Conservation (phyloP, 2,888 invertebrate species). For the Drosophila meridionalis region DNA sequence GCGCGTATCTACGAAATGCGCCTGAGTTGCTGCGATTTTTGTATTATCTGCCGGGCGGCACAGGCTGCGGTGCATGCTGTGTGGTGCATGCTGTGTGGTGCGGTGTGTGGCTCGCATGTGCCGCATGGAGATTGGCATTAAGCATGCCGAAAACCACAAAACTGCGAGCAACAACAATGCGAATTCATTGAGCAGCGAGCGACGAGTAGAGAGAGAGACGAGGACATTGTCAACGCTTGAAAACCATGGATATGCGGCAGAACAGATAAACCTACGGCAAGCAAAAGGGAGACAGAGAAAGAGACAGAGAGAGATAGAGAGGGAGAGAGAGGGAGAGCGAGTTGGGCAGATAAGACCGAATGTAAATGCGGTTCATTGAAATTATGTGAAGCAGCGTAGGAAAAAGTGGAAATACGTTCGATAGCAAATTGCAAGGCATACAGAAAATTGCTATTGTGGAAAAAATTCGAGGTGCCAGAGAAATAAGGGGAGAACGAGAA, state of each 20-base stretch:
- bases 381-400: constrained; percentile 60
- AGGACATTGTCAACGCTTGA: constrained; percentile 58
- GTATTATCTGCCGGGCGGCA: constrained; percentile 22
- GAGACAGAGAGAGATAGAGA: neutral
- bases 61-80: neutral
- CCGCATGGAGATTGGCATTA: constrained; percentile 70
- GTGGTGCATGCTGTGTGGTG: constrained; percentile 8
- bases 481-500: neutral
- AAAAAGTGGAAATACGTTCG: constrained; percentile 46
- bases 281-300: neutral
- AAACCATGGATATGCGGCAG: constrained; percentile 31
- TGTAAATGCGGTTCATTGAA: constrained; percentile 75
- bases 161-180: constrained; percentile 53
- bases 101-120: constrained; percentile 10
- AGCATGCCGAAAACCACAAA: constrained; percentile 66
- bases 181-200: constrained; percentile 46
- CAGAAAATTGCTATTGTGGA: constrained; percentile 33
- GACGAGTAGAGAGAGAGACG: constrained; percentile 21
- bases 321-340: constrained; percentile 1
- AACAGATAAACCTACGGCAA: constrained; percentile 10
- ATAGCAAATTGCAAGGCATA: constrained; percentile 51
- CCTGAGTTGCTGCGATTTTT: constrained; percentile 71
- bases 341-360: constrained; percentile 22
- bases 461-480: constrained; percentile 2
- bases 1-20: constrained; percentile 70